Evolutionary conservation across 2,888 invertebrate genomes (phyloP).

Genomic region (Craniophora ligustri): DNA sequence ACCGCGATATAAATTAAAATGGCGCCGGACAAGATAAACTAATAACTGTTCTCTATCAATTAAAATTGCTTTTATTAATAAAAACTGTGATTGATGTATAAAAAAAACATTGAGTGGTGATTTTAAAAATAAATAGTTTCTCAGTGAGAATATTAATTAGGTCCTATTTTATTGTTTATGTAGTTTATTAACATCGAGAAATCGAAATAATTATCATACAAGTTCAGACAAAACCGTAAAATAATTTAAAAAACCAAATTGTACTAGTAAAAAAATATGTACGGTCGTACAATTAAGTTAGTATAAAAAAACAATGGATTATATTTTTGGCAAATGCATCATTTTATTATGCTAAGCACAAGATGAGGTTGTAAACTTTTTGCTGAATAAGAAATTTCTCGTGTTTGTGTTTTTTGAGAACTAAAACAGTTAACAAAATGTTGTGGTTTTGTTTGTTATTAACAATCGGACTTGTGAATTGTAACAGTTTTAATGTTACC

Average conservation of each 20-base stretch:
- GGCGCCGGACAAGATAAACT: constrained; percentile 38
- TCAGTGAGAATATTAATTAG: constrained; percentile 13
- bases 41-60: constrained; percentile 48
- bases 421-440: constrained; percentile 49
- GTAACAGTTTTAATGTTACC: constrained; percentile 35
- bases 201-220: too few relatives aligned
- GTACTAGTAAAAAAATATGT: background rate
- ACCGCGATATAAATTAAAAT: constrained; percentile 19
- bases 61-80: constrained; percentile 33
- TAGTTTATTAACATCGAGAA: too few relatives aligned
- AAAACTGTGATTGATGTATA: constrained; percentile 5
- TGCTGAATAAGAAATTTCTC: constrained; percentile 16
- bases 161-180: background rate
- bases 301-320: background rate
- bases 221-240: too few relatives aligned
- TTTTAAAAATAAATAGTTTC: constrained; percentile 20
- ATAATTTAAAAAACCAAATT: background rate
- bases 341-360: constrained; percentile 4
- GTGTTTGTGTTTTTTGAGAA: constrained; percentile 18
- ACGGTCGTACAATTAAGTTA: too few relatives aligned
- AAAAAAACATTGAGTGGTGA: constrained; percentile 6
- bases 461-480: constrained; percentile 36
- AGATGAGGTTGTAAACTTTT: constrained; percentile 15
- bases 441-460: constrained; percentile 47
- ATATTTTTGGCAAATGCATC: constrained; percentile 1